phyloP scores from a whole-genome alignment of 2,797 vertebrate species.

The Neomorphus geoffroyi region DNA sequence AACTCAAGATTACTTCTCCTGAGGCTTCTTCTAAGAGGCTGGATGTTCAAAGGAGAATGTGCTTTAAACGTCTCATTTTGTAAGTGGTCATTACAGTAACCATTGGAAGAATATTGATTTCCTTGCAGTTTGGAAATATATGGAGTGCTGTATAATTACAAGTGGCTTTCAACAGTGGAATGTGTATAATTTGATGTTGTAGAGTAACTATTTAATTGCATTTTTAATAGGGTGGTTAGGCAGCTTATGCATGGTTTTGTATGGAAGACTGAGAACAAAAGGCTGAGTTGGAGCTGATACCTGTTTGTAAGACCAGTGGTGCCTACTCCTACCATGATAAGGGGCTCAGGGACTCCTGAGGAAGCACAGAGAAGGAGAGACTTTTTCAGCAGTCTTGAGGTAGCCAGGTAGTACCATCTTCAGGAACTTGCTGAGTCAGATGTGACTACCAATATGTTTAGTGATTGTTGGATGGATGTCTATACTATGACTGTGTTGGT shows the following conservation, averaged over 20 bases:
- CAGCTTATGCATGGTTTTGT: neutral
- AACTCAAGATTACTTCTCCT: neutral
- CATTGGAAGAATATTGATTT: neutral
- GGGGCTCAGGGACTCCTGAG: accelerated
- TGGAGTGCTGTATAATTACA: neutral
- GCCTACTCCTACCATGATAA: neutral
- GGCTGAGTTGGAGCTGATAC: neutral
- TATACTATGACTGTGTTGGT: accelerated
- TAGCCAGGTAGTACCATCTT: neutral
- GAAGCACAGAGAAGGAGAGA: neutral
- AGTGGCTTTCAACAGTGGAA: neutral
- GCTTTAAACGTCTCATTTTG: neutral
- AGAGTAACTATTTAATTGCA: neutral
- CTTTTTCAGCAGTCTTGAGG: neutral
- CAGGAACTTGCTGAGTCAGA: neutral
- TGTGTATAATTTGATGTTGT: neutral
- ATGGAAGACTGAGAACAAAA: neutral
- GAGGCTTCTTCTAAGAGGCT: neutral
- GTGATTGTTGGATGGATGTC: accelerated
- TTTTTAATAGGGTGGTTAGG: neutral
- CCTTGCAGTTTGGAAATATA: neutral
- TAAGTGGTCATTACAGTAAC: neutral
- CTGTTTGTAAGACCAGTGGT: neutral
- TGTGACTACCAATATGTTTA: neutral
- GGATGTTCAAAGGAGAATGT: neutral